A percentile compares a stretch with the other conserved stretches of the same genome.
phyloP scores from a whole-genome alignment of 2,797 vertebrate genomes.

The Rousettus madagascariensis region DNA sequence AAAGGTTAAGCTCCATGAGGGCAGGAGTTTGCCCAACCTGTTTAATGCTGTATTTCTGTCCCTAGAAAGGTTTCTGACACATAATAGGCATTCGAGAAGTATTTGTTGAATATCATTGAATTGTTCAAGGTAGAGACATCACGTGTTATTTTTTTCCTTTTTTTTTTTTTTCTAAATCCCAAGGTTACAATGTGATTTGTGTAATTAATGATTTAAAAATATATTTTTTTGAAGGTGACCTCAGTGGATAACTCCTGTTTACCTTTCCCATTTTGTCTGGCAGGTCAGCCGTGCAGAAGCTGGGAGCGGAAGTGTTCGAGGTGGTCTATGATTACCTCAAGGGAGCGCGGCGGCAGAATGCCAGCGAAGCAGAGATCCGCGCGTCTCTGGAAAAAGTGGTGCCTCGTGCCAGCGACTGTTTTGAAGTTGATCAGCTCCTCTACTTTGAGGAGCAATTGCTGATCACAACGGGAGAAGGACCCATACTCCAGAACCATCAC shows the following conservation, averaged over 20 bases:
- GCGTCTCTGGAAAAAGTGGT: slow-evolving; percentile 81
- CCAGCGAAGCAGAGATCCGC: slow-evolving; percentile 81
- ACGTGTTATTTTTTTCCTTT: rapidly evolving
- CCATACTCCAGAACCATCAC: background rate
- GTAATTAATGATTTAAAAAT: background rate
- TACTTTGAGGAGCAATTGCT: slow-evolving; percentile 89
- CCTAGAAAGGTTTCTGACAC: background rate
- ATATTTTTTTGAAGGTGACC: background rate
- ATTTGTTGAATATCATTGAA: background rate
- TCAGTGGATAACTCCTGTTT: background rate
- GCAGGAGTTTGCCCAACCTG: background rate
- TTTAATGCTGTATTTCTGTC: background rate
- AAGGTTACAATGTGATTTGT: background rate
- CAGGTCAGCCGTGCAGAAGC: slow-evolving; percentile 85
- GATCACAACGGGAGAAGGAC: background rate
- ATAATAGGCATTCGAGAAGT: background rate
- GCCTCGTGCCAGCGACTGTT: slow-evolving; percentile 82
- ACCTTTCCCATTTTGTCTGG: background rate
- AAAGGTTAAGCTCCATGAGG: background rate
- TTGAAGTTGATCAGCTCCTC: slow-evolving; percentile 90
- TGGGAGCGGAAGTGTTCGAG: slow-evolving; percentile 85
- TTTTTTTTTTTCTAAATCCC: background rate
- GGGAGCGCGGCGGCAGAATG: slow-evolving; percentile 76
- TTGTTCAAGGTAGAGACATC: background rate
- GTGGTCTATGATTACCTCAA: slow-evolving; percentile 86